Base-by-base conservation (phyloP, 2,113 vertebrate genomes). In the Athene cunicularia region DNA sequence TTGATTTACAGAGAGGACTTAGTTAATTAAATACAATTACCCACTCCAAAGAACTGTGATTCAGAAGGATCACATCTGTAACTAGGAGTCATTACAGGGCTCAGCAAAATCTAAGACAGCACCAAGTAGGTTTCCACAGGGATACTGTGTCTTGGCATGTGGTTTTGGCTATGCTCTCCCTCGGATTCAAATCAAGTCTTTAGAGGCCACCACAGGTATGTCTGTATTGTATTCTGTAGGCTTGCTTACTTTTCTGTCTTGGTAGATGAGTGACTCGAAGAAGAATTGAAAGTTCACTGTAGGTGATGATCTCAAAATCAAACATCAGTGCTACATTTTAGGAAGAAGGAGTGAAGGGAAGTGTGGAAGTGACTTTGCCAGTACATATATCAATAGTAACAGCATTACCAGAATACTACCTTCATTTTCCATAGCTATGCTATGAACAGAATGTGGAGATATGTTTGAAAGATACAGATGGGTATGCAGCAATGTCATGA, bases 21-120 rank as follows among this genome's bases (percentile, higher is more conserved):
- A 59, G 72, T 95, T 75, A 75, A 90, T 91, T 94, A 93, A 90
- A 75, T 82, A 60, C 59, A 85, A 82, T 96, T 94, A 88, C 59
- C 41, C 70, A 59, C 52, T 67, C 47, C 74, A 85, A 87, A 82
- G 90, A 75, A 41, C 45, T 75, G 76, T 88, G 85, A 77, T 85
- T 93, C 70, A 67, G 68, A 80, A 84, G 33, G 81, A 41, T 52
- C 64, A 59, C 35, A 39, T 88, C 45, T 80, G 2, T 68, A 83
- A 89, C 80, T 59, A 28, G 47, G 35, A 82, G 58, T 86, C 83
- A 52, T 72, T 72, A 72, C 58, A 76, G 43, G n/a, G 77, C 66
- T 37, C 27, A 62, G 74, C 41, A 86, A 82, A 88, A 41, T 73
- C 74, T 80, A 20, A 83, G 63, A 49, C 20, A 82, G n/a, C 1